A percentile compares a stretch with the other conserved stretches of the same genome.
Conservation (phyloP, 2,888 invertebrate species). For the Lasioglossum figueresi region DNA sequence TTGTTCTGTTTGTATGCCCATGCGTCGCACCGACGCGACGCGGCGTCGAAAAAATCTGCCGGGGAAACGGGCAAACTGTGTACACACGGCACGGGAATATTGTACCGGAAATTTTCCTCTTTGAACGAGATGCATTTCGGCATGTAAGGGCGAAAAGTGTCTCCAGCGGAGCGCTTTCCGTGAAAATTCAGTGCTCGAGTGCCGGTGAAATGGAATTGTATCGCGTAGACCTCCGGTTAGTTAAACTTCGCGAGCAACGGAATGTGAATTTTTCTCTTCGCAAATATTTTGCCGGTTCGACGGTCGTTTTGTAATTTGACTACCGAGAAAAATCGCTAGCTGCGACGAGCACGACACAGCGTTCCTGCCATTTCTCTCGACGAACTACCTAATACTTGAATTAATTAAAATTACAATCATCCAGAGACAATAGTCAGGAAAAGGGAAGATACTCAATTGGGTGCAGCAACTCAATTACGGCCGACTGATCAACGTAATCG, state of each 20-base stretch:
- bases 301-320: neutral
- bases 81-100: neutral
- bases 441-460: neutral
- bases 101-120: conserved; percentile 1
- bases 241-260: conserved; percentile 12
- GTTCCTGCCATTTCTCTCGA: neutral
- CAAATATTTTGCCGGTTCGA: neutral
- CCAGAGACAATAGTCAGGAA: neutral
- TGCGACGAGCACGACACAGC: neutral
- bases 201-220: conserved; percentile 7
- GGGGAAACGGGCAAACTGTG: neutral
- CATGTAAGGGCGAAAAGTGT: conserved; percentile 5
- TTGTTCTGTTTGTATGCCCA: neutral
- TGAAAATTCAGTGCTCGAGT: conserved; percentile 13
- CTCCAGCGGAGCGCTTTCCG: conserved; percentile 15
- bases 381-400: neutral
- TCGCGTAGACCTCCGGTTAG: conserved; percentile 16
- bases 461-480: conserved; percentile 11
- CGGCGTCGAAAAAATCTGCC: neutral
- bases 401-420: neutral
- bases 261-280: neutral
- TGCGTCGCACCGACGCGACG: neutral
- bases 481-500: conserved; percentile 31
- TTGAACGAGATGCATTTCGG: conserved; percentile 12
- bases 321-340: neutral